A percentile compares a stretch with the other conserved stretches of the same genome.
Evolutionary conservation across 2,888 invertebrate genomes (phyloP).

Genomic region (Dugesia japonica): DNA sequence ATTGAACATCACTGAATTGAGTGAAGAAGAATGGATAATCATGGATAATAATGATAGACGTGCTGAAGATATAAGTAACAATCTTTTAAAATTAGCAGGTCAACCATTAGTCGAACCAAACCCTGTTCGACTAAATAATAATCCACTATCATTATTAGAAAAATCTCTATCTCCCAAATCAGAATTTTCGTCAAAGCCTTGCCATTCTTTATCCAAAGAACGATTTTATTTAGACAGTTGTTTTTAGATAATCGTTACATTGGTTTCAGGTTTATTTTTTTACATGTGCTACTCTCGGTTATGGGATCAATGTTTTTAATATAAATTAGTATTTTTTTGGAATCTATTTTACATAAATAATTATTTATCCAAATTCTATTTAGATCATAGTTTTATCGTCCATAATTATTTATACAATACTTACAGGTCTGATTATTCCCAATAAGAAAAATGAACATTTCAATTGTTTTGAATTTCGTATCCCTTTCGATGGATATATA

Average conservation of each 20-base stretch:
- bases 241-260: background rate
- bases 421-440: too few species aligned
- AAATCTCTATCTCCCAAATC: background rate
- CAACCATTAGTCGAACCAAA: slow-evolving; percentile 31
- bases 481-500: too few species aligned
- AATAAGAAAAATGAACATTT: too few species aligned
- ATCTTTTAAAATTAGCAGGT: slow-evolving; percentile 23
- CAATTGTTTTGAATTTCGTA: too few species aligned
- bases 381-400: too few species aligned
- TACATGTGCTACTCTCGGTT: background rate
- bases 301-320: background rate
- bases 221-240: background rate
- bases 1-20: slow-evolving; percentile 17
- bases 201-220: background rate
- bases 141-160: background rate
- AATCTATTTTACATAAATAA: background rate
- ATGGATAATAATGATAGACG: slow-evolving; percentile 32
- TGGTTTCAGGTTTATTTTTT: background rate
- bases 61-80: slow-evolving; percentile 33
- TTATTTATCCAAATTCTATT: too few species aligned
- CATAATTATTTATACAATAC: too few species aligned
- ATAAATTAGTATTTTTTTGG: background rate
- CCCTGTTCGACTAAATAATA: slow-evolving; percentile 26
- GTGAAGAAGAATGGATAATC: slow-evolving; percentile 30
- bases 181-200: background rate